phyloP scores from a whole-genome alignment of 2,113 vertebrate species.

The Pseudolaguvia tuberculata region DNA sequence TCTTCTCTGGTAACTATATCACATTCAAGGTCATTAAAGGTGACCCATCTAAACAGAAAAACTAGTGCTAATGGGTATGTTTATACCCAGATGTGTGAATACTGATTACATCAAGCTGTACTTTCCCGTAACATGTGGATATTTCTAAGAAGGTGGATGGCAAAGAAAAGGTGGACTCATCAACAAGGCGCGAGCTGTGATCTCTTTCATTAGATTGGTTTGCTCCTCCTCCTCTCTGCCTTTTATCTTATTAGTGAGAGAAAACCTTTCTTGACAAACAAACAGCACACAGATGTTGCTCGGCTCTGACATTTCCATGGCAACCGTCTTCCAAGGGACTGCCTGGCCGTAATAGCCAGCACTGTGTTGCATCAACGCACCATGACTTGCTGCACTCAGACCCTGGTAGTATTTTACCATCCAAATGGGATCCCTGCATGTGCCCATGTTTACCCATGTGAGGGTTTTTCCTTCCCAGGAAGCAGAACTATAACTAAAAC shows the following conservation, averaged over 20 bases:
- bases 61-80: background rate
- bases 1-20: background rate
- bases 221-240: background rate
- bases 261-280: conserved; percentile 56
- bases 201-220: conserved; percentile 23
- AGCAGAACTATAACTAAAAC: conserved; percentile 19
- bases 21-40: background rate
- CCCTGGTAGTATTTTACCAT: conserved; percentile 45
- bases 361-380: conserved; percentile 57
- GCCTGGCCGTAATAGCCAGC: conserved; percentile 57
- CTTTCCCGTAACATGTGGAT: conserved; percentile 16
- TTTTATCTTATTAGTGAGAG: conserved; percentile 45
- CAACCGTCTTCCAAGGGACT: conserved; percentile 59
- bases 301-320: conserved; percentile 69
- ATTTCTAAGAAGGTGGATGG: background rate
- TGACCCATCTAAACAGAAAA: background rate
- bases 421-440: conserved; percentile 31
- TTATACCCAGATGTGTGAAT: background rate
- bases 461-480: conserved; percentile 6
- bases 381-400: conserved; percentile 51
- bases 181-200: conserved; percentile 1
- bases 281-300: conserved; percentile 59
- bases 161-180: background rate
- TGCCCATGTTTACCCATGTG: conserved; percentile 26
- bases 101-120: background rate